Conservation (phyloP, 2,797 vertebrate species). For the Graptemys geographica region DNA sequence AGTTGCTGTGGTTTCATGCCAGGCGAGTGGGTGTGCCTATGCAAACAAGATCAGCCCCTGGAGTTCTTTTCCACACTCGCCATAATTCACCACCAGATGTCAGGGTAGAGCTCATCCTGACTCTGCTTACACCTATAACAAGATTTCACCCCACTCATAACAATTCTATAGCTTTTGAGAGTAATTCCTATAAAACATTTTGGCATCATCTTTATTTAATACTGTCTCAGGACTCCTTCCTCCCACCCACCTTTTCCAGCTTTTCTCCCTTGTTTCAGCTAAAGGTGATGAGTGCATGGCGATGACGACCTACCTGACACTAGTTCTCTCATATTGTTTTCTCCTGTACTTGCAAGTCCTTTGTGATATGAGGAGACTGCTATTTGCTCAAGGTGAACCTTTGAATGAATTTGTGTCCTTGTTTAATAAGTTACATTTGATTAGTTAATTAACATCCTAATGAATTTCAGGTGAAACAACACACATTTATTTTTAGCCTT, state of each 20-base stretch:
- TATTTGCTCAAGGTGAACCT: conserved; percentile 44
- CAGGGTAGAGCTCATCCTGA: too few species aligned
- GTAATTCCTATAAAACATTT: background rate
- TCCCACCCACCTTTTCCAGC: background rate
- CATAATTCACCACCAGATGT: too few species aligned
- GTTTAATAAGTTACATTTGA: conserved; percentile 37
- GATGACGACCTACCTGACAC: background rate
- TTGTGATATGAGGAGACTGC: background rate
- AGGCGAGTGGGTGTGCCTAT: too few species aligned
- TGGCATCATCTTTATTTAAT: background rate
- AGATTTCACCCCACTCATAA: background rate
- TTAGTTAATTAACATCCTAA: conserved; percentile 57
- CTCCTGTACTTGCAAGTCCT: background rate
- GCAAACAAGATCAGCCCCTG: too few species aligned
- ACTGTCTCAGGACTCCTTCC: background rate
- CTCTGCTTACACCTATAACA: too few species aligned
- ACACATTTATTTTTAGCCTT: conserved; percentile 28
- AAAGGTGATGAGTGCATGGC: background rate
- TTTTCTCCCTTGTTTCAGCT: background rate
- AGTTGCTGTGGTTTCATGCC: too few species aligned
- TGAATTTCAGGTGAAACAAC: conserved; percentile 25
- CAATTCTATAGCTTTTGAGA: background rate
- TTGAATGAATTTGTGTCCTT: conserved; percentile 30
- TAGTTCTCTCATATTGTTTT: background rate
- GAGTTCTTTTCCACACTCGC: too few species aligned